phyloP scores from a whole-genome alignment of 2,888 invertebrate species.

The Chrysolina oricalcia region DNA sequence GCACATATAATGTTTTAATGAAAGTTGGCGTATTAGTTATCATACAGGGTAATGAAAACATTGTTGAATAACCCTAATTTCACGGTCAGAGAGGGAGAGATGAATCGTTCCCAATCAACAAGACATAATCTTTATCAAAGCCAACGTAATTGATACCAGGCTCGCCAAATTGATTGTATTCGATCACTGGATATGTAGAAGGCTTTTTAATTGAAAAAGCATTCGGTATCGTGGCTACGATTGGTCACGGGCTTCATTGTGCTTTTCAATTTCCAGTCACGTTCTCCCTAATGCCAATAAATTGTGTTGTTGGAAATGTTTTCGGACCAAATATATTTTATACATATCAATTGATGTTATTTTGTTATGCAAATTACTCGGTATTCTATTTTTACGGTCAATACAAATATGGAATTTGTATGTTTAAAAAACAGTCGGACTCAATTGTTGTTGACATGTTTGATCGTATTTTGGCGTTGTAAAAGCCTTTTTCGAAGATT shows the following conservation, averaged over 20 bases:
- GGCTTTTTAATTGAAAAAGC: not conserved
- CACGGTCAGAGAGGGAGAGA: no score
- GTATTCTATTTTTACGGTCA: not conserved
- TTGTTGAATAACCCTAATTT: no score
- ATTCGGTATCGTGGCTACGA: not conserved
- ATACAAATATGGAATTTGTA: no score
- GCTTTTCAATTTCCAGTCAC: constrained; percentile 3
- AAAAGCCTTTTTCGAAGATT: no score
- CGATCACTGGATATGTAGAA: not conserved
- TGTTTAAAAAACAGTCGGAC: no score
- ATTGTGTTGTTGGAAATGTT: constrained; percentile 7
- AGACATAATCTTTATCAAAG: not conserved
- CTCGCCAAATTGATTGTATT: not conserved
- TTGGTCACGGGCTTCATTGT: not conserved
- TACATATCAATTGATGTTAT: constrained; percentile 12
- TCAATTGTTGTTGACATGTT: no score
- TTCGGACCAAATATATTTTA: constrained; percentile 7
- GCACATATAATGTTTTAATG: no score
- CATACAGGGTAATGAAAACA: no score
- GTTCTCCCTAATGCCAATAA: not conserved
- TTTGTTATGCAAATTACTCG: not conserved
- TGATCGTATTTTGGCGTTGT: no score
- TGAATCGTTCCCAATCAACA: no score
- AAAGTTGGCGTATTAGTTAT: no score
- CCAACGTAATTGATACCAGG: not conserved